A percentile compares a stretch with the other conserved stretches of the same genome.
These are phyloP conservation scores for Grapholita molesta DNA, from an alignment of 1,140 invertebrate genomes.

Conservation along the genomic window DNA sequence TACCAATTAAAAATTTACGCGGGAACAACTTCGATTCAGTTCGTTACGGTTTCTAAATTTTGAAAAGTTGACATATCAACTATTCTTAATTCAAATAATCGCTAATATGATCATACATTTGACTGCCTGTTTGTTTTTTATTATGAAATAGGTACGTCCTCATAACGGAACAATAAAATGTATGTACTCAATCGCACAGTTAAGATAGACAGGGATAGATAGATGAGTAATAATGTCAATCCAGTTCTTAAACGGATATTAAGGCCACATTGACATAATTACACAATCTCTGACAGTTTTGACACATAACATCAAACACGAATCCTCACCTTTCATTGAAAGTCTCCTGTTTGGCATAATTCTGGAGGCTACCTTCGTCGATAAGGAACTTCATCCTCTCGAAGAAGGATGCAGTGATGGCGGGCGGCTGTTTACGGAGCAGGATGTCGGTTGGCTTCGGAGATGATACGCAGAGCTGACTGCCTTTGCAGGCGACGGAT, in stretches of 20 bases:
- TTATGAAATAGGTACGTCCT: background rate
- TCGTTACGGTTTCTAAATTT: background rate
- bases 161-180: background rate
- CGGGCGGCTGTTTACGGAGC: constrained; percentile 94
- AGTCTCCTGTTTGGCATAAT: constrained; percentile 94
- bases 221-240: background rate
- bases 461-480: constrained; percentile 93
- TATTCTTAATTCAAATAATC: constrained; percentile 20
- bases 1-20: too few relatives aligned
- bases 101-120: background rate
- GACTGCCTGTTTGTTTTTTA: background rate
- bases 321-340: constrained; percentile 97
- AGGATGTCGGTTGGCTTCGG: constrained; percentile 97
- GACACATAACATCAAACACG: constrained; percentile 58
- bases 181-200: background rate
- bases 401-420: constrained; percentile 98
- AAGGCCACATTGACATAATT: background rate
- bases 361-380: constrained; percentile 97
- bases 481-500: constrained; percentile 87
- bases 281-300: background rate
- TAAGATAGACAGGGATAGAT: background rate
- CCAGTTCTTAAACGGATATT: too few relatives aligned
- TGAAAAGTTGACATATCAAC: constrained; percentile 25
- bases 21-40: too few relatives aligned
- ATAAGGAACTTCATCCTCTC: constrained; percentile 99